A percentile compares a stretch with the other conserved stretches of the same genome.
These are phyloP conservation scores for Meda fulgida DNA, from an alignment of 2,797 vertebrate genomes.

Conservation along the genomic window DNA sequence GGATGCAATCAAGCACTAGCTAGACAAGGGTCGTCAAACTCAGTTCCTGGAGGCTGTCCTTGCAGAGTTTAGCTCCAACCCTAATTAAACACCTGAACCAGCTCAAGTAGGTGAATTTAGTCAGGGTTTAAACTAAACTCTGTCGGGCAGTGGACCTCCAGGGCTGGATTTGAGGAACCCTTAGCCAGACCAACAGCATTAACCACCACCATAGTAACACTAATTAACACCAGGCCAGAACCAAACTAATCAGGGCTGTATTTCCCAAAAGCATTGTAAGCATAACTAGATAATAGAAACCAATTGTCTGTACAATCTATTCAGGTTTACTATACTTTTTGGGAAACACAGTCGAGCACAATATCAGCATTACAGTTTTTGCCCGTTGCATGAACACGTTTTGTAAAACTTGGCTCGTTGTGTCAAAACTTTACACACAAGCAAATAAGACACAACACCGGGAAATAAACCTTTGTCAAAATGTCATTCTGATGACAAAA, in stretches of 20 bases:
- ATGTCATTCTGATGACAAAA: too few relatives aligned
- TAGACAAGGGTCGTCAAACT: background rate
- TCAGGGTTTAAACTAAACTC: background rate
- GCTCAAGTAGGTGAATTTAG: background rate
- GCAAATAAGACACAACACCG: too few relatives aligned
- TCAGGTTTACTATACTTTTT: background rate
- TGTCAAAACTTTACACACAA: too few relatives aligned
- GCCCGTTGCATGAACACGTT: too few relatives aligned
- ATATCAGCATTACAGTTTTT: too few relatives aligned
- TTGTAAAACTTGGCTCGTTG: too few relatives aligned
- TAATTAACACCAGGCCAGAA: background rate
- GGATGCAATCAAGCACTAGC: too few relatives aligned
- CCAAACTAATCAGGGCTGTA: background rate
- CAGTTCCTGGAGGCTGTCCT: background rate
- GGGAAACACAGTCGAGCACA: background rate
- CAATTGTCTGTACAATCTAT: background rate
- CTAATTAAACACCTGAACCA: background rate
- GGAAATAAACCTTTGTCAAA: too few relatives aligned
- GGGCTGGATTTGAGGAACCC: background rate
- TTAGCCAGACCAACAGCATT: background rate
- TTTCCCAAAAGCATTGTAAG: background rate
- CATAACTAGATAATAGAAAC: background rate
- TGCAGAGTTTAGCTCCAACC: background rate
- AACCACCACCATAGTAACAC: background rate
- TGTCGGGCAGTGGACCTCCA: background rate